Evolutionary conservation across 2,797 vertebrate species (phyloP), one percentile per base, ranked within the genome.

Genomic region (Danio jaintianensis): DNA sequence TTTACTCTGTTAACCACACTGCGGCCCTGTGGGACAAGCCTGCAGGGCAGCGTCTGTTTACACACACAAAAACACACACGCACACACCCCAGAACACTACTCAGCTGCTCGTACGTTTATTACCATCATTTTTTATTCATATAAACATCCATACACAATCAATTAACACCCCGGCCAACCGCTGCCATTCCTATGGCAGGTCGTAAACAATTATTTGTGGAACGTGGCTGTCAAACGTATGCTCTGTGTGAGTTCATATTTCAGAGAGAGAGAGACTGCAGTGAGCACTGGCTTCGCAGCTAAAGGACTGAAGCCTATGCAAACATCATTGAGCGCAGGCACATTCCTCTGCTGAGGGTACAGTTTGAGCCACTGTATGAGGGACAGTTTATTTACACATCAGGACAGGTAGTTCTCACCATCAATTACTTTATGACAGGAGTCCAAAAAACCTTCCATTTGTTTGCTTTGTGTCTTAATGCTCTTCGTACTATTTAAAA

Each of bases 1-100:
- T 92, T 94, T 93, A 90, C 92, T 89, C 90, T 92, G 78, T 87
- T 90, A 79, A 93, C 93, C 92, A 84, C 91, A 90, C 80, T 20
- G 76, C 3, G 75, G 88, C 91, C 92, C 92, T 85, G 79, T 48
- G 92, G 92, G 89, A 89, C 84, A 18, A 38, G 89, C 88, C 89
- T 86, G 73, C 36, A 84, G 73, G 76, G 50, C 76, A 79, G 50
- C 52, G 29, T 79, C 80, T 84, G 78, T 84, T 83, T 79, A 70
- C 68, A 82, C 59, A 36, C 79, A 81, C 40, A 75, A 77, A 86
- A 87, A 80, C 76, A 82, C 42, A 48, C 43, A 58, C 52, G 45
- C 71, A 59, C 76, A 78, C 77, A 84, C 69, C 56, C 38, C 59
- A 42, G 15, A 69, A 68, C 43, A 16, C 52, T 59, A 40, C 77